Base-by-base conservation (phyloP, 2,888 invertebrate genomes). In the Parnassius mnemosyne region DNA sequence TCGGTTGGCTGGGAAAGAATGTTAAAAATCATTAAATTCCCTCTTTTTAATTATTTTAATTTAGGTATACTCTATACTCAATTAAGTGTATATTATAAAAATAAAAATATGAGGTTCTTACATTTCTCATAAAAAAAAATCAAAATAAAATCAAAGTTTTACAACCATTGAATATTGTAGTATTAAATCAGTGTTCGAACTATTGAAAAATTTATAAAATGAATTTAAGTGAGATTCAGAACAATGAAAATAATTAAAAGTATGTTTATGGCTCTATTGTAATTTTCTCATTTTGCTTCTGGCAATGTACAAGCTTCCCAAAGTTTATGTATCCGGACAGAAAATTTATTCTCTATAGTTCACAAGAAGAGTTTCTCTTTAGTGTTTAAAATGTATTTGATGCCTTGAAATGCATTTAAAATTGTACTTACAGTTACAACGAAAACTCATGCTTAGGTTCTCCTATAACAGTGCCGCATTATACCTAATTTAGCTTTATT, bases 181-280 rank as follows among this genome's bases (percentile, higher is more conserved):
- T 7, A 34, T 34, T 34, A 34, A 34, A 34, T 34, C 5, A 7
- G 34, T 34, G 34, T 7, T 34, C 7, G 34, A 34, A 34, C 34
- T 34, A 34, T 34, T 34, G 7, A 49, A 49, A 13, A 49, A 5
- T 16, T 13, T 9, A 13, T 49, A 49, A 12, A 9, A 49, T 16
- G 13, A 49, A 9, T 13, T 49, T n/a, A 49, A 57, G 43, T 3
- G 20, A 47, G 59, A 59, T 16, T 58, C 58, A 46, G 44, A 34
- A 47, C 34, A 25, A 34, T 53, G 34, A 59, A 53, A 59, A 59
- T 59, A 59, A 59, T 59, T 59, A 59, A 59, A 59, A 59, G 53
- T 53, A 53, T 59, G 53, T 59, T 59, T 59, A 59, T 59, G 46
- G 53, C 59, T 16, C 59, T 47, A 53, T 53, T 59, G 59, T 59